Evolutionary conservation across 2,888 invertebrate species (phyloP), one percentile per base, ranked within the genome.

Genomic region (Trilocha varians): DNA sequence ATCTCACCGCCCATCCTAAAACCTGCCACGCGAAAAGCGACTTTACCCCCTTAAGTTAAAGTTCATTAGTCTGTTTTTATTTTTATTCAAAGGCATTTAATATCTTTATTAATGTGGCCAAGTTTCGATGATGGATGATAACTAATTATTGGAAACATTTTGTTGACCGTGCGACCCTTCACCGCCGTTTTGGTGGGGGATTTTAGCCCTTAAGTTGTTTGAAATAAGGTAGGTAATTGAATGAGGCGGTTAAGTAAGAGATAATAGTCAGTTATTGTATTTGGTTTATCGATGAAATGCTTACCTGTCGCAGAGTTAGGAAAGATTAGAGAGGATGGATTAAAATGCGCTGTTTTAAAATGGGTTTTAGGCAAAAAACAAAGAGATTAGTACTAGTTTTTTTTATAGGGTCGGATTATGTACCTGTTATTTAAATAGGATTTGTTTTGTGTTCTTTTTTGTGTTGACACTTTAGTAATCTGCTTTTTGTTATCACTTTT

Each of bases 131-230:
- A 80, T 78, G 73, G 78, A 80, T 78, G 79, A 78, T 78, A 78
- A 78, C 77, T 80, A 80, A 80, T 80, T 78, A 80, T 78, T 78
- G 70, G 78, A 78, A 78, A 80, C 78, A 80, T 78, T 76, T 76
- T 65, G 73, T 70, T 74, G 75, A 75, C 72, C 71, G 65, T 61
- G 65, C 72, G 68, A 71, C 68, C 69, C 62, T 53, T 64, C 65
- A 49, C 50, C 61, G 53, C 17, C 15, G 32, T 14, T 38, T 56
- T 33, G 14, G 3, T 13, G 44, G 41, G 2, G 5, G 3, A 43
- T 42, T 34, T 42, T 16, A 8, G 8, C 42, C 49, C 41, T 15
- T 55, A 45, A 13, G 0, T 0, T 0, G 1, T 0, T 3, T 0
- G 0, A 0, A 0, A 13, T 47, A 55, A 41, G 40, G 48, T 49